Percentiles rank a stretch among this genome's conserved stretches.
phyloP scores from a whole-genome alignment of 1,140 invertebrate species.

The Tetragnatha versicolor region DNA sequence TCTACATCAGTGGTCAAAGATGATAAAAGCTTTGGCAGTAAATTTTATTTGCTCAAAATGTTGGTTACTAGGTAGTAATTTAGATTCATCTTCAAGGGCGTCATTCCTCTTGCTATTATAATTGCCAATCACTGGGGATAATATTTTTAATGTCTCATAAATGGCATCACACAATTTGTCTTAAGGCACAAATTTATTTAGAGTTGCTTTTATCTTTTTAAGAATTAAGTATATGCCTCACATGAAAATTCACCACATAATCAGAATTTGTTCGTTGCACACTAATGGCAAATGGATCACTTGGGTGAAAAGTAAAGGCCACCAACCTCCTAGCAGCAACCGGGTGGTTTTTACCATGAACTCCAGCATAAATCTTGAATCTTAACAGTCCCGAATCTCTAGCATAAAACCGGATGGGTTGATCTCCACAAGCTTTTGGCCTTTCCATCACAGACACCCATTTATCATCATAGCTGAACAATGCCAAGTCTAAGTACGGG shows the following conservation, averaged over 20 bases:
- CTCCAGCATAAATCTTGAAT: conserved; percentile 85
- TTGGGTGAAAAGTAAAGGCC: conserved; percentile 98
- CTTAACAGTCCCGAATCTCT: conserved; percentile 87
- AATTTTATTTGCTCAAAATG: too few relatives aligned
- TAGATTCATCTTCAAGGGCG: too few relatives aligned
- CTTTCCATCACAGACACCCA: conserved; percentile 94
- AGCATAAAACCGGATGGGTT: conserved; percentile 92
- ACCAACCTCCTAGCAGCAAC: conserved; percentile 79
- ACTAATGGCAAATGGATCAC: conserved; percentile 94
- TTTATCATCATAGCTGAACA: conserved; percentile 97
- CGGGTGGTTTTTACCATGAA: conserved; percentile 70
- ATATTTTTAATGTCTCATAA: too few relatives aligned
- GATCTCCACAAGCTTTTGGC: conserved; percentile 91
- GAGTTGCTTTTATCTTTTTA: too few relatives aligned
- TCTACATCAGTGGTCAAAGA: too few relatives aligned
- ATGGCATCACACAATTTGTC: too few relatives aligned
- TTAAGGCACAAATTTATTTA: too few relatives aligned
- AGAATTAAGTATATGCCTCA: conserved; percentile 67
- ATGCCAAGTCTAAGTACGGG: conserved; percentile 89
- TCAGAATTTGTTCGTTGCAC: conserved; percentile 94
- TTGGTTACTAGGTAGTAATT: too few relatives aligned
- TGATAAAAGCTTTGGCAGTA: too few relatives aligned
- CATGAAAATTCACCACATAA: conserved; percentile 95
- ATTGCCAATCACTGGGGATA: too few relatives aligned
- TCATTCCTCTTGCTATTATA: too few relatives aligned